phyloP scores from a whole-genome alignment of 2,113 vertebrate species.

The Festucalex cinctus region DNA sequence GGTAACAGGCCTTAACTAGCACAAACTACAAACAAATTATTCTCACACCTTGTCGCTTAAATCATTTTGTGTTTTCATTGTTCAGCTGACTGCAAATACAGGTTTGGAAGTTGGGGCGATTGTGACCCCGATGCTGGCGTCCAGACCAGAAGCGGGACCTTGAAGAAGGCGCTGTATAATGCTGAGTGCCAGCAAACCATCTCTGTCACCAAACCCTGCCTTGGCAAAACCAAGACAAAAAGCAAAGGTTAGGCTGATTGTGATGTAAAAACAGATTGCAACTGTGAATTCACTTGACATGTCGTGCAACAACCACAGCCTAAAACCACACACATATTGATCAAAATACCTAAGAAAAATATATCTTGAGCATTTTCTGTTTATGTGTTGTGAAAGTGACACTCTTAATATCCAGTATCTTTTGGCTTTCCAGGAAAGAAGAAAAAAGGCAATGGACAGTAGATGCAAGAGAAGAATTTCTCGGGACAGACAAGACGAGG shows the following conservation, averaged over 20 bases:
- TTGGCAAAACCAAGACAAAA: conserved; percentile 80
- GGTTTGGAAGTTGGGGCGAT: conserved; percentile 84
- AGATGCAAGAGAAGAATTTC: not conserved
- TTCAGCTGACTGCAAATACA: conserved; percentile 89
- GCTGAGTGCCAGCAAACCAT: conserved; percentile 83
- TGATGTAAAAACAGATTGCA: not conserved
- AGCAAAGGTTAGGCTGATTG: conserved; percentile 77
- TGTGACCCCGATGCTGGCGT: conserved; percentile 76
- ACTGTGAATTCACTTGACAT: too few species aligned
- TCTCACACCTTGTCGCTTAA: not conserved
- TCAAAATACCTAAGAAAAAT: too few species aligned
- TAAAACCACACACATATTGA: not conserved
- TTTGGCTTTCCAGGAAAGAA: conserved; percentile 2
- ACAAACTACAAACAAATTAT: not conserved
- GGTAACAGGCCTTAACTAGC: conserved; percentile 59
- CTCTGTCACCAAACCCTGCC: conserved; percentile 81
- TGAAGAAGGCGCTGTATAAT: conserved; percentile 84
- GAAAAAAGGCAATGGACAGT: conserved; percentile 18
- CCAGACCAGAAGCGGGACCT: conserved; percentile 76
- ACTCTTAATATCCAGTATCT: not conserved
- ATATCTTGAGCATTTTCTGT: too few species aligned
- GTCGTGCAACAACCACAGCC: too few species aligned
- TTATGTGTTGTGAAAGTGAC: not conserved
- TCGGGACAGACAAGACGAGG: not conserved
- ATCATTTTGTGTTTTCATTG: not conserved